Conservation (phyloP, 2,888 invertebrate species). For the Acrocyrtus sp. region DNA sequence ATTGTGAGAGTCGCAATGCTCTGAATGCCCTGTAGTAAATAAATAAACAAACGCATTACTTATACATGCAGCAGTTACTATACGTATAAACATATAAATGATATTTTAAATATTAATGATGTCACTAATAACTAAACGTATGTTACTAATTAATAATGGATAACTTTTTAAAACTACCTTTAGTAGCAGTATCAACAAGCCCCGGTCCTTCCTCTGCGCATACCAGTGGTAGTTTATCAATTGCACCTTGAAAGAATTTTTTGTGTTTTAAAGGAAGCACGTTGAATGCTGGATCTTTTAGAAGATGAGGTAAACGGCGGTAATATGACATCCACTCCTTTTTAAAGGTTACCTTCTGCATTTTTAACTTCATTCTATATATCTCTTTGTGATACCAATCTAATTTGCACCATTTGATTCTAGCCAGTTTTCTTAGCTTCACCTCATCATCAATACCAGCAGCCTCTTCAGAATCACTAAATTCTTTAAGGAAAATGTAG, state of each 20-base stretch:
- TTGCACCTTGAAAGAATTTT: conserved; percentile 5
- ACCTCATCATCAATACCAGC: conserved; percentile 8
- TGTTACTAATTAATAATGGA: no score
- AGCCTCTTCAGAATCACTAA: conserved; percentile 16
- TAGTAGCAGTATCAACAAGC: no score
- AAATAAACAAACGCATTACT: no score
- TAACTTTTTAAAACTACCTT: no score
- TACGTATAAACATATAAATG: no score
- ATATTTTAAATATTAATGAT: no score
- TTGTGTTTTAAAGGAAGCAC: conserved; percentile 44
- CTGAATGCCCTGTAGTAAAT: no score
- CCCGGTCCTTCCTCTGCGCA: conserved; percentile 5
- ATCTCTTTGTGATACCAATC: conserved; percentile 37
- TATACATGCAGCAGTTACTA: no score
- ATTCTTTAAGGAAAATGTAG: conserved; percentile 44
- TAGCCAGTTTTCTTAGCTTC: conserved; percentile 26
- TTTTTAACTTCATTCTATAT: conserved; percentile 42
- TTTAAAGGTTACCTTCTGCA: conserved; percentile 34
- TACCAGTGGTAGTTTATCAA: conserved; percentile 34
- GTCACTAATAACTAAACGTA: no score
- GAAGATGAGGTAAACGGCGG: conserved; percentile 43
- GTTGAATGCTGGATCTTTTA: conserved; percentile 34
- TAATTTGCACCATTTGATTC: conserved; percentile 42
- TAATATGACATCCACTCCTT: conserved; percentile 42
- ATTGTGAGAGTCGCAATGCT: not conserved